Conservation (phyloP, 2,113 vertebrate genomes). For the Cinclus mexicanus region DNA sequence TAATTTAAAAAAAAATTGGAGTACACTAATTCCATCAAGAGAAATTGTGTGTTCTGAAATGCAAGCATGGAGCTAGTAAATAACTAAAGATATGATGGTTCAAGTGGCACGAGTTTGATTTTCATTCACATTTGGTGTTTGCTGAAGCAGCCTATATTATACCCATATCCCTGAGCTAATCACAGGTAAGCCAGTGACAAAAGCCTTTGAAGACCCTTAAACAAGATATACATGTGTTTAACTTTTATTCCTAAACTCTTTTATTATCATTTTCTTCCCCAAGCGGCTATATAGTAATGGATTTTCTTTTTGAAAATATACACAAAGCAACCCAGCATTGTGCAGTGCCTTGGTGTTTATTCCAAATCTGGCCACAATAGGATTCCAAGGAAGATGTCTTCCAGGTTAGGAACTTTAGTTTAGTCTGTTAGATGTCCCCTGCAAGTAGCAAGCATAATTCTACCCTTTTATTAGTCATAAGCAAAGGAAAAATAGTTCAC, state of each 20-base stretch:
- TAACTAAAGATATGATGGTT: background rate
- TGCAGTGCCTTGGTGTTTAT: background rate
- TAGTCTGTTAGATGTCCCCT: background rate
- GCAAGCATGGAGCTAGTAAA: background rate
- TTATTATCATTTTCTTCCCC: background rate
- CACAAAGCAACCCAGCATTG: background rate
- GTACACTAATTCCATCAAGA: background rate
- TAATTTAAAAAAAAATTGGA: background rate
- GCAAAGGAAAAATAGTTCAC: background rate
- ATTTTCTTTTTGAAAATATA: background rate
- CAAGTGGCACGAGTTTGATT: background rate
- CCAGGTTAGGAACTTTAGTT: background rate
- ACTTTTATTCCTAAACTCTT: background rate
- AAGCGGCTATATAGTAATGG: background rate
- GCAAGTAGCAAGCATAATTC: background rate
- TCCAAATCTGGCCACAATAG: rapidly evolving
- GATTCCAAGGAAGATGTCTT: background rate
- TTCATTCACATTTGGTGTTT: background rate
- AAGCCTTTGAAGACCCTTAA: background rate
- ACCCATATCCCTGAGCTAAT: background rate
- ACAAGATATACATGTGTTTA: background rate
- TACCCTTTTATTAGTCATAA: background rate
- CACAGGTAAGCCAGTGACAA: background rate
- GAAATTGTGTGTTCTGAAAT: background rate
- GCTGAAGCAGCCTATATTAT: background rate